phyloP scores from a whole-genome alignment of 2,888 invertebrate species.

The Dermolepida albohirtum region DNA sequence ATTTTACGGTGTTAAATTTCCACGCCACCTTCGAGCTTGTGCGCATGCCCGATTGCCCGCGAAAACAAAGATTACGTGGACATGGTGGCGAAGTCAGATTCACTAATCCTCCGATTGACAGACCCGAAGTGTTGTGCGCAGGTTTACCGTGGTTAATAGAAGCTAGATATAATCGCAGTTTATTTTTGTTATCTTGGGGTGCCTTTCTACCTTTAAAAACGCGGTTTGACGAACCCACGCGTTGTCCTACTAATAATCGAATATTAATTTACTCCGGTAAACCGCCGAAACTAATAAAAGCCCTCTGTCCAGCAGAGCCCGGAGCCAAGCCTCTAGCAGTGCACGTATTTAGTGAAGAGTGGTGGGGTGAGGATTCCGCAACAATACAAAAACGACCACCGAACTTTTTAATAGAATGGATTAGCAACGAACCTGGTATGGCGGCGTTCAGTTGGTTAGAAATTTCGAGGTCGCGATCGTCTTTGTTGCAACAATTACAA shows the following conservation, averaged over 20 bases:
- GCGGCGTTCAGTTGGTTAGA: conserved; percentile 85
- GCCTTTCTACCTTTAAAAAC: conserved; percentile 76
- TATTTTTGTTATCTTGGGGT: conserved; percentile 87
- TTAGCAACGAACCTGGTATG: conserved; percentile 78
- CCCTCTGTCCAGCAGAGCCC: conserved; percentile 80
- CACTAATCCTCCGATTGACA: conserved; percentile 71
- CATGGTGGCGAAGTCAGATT: conserved; percentile 76
- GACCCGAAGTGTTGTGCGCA: conserved; percentile 76
- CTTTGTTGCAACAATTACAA: conserved; percentile 71
- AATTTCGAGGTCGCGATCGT: conserved; percentile 74
- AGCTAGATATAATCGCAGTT: conserved; percentile 82
- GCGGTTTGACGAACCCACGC: conserved; percentile 71
- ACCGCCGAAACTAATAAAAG: conserved; percentile 72
- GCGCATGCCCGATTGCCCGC: conserved; percentile 73
- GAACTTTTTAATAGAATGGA: conserved; percentile 75
- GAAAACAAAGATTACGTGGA: conserved; percentile 73
- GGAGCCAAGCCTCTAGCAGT: conserved; percentile 76
- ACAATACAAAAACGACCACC: conserved; percentile 66
- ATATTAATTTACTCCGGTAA: conserved; percentile 84
- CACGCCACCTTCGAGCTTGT: conserved; percentile 78
- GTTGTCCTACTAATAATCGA: conserved; percentile 83
- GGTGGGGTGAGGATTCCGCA: conserved; percentile 69
- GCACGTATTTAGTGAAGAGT: conserved; percentile 85
- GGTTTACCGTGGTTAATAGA: conserved; percentile 84
- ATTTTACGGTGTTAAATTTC: conserved; percentile 85